Evolutionary conservation across 2,888 invertebrate genomes (phyloP).

Genomic region (Meteorus colon): DNA sequence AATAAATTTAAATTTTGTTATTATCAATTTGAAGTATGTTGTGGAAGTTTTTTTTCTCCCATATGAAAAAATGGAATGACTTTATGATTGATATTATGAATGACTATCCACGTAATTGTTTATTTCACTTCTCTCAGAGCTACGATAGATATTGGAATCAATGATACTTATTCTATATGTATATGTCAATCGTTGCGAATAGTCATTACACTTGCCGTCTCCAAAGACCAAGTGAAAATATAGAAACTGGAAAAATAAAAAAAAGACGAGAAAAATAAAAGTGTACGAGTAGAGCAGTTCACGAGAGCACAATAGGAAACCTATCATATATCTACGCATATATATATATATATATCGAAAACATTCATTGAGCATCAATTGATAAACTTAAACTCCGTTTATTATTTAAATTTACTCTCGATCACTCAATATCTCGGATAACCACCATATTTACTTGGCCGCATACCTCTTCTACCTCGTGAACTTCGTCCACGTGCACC

Average conservation of each 20-base stretch:
- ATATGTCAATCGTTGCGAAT: neutral
- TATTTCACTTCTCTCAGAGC: neutral
- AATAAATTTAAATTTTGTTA: neutral
- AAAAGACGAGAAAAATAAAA: conserved; percentile 19
- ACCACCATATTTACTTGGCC: conserved; percentile 53
- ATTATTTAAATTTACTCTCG: conserved; percentile 41
- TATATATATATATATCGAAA: neutral
- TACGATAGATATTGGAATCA: neutral
- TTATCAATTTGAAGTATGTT: neutral
- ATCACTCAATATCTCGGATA: conserved; percentile 53
- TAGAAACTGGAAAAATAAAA: conserved; percentile 1
- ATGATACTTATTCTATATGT: neutral
- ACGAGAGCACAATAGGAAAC: neutral
- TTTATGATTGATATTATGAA: neutral
- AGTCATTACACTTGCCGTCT: neutral
- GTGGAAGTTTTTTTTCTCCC: neutral
- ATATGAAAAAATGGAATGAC: neutral
- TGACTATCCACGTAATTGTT: neutral
- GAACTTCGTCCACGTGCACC: conserved; percentile 60
- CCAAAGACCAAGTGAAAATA: neutral
- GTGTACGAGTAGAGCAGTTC: conserved; percentile 12
- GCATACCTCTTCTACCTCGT: conserved; percentile 62
- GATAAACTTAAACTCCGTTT: neutral
- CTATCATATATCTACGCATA: neutral
- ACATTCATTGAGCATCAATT: conserved; percentile 7